Evolutionary conservation across 1,140 invertebrate species (phyloP).

Genomic region (Penaeus japonicus): DNA sequence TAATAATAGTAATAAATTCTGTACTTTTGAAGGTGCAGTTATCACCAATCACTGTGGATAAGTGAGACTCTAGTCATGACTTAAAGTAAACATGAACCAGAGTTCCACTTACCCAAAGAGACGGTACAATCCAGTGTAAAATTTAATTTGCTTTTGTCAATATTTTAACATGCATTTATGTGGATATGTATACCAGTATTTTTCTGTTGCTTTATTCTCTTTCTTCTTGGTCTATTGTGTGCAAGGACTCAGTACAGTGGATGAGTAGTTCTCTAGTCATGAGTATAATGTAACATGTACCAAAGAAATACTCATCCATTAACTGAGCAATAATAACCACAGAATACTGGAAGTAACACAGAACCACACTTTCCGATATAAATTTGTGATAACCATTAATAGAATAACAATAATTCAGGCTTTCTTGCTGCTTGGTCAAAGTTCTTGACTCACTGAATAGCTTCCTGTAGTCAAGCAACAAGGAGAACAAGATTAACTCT

Average conservation of each 20-base stretch:
- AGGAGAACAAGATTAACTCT: too few species aligned
- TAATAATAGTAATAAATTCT: too few species aligned
- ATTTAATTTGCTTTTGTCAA: neutral
- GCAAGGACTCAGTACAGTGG: neutral
- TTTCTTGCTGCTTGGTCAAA: too few species aligned
- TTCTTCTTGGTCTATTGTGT: neutral
- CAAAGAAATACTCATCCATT: conserved; percentile 11
- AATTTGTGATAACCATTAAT: too few species aligned
- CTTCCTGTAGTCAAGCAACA: too few species aligned
- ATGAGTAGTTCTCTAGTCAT: conserved; percentile 44
- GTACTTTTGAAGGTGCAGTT: too few species aligned
- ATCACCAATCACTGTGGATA: conserved; percentile 18
- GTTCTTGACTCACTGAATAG: too few species aligned
- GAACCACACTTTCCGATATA: too few species aligned
- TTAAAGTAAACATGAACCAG: conserved; percentile 27
- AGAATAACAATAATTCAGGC: too few species aligned
- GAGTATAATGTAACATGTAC: conserved; percentile 10
- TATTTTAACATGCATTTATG: neutral
- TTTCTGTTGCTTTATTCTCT: neutral
- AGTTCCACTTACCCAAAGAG: conserved; percentile 19
- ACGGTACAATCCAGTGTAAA: neutral
- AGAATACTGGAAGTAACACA: too few species aligned
- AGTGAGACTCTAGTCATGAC: conserved; percentile 53
- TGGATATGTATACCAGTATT: neutral
- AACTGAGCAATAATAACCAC: too few species aligned